Percentiles rank a stretch among this genome's conserved stretches.
These are phyloP conservation scores for Zaprionus camerounensis DNA, from an alignment of 1,140 invertebrate species.

Conservation along the genomic window DNA sequence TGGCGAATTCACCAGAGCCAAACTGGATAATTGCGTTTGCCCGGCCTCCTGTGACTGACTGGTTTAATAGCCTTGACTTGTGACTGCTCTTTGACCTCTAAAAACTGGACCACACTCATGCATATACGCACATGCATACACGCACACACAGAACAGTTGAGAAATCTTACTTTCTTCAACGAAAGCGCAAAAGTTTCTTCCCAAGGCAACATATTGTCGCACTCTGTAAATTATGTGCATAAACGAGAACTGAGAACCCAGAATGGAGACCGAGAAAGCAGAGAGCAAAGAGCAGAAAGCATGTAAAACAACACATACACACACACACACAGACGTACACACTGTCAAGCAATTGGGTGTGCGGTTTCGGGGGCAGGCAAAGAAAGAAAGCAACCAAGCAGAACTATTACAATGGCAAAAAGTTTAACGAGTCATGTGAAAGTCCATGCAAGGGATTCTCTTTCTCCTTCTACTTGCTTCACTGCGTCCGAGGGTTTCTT, in stretches of 20 bases:
- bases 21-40: conserved; percentile 32
- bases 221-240: conserved; percentile 82
- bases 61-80: conserved; percentile 42
- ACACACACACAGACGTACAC: conserved; percentile 13
- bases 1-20: conserved; percentile 37
- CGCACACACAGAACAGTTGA: conserved; percentile 5
- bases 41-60: background rate
- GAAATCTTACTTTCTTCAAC: conserved; percentile 68
- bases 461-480: background rate
- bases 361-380: conserved; percentile 39
- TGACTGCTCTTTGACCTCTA: conserved; percentile 29
- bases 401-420: conserved; percentile 80
- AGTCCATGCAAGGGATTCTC: conserved; percentile 23
- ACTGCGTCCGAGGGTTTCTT: background rate
- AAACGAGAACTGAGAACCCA: conserved; percentile 50
- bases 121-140: background rate
- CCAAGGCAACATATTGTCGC: conserved; percentile 76
- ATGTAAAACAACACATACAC: conserved; percentile 47
- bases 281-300: conserved; percentile 31
- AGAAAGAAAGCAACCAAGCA: conserved; percentile 75
- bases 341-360: conserved; percentile 25
- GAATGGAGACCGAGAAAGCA: conserved; percentile 19
- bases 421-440: conserved; percentile 79
- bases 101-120: conserved; percentile 20
- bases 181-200: conserved; percentile 58